phyloP scores from a whole-genome alignment of 2,888 invertebrate species.

The Leuctra nigra region DNA sequence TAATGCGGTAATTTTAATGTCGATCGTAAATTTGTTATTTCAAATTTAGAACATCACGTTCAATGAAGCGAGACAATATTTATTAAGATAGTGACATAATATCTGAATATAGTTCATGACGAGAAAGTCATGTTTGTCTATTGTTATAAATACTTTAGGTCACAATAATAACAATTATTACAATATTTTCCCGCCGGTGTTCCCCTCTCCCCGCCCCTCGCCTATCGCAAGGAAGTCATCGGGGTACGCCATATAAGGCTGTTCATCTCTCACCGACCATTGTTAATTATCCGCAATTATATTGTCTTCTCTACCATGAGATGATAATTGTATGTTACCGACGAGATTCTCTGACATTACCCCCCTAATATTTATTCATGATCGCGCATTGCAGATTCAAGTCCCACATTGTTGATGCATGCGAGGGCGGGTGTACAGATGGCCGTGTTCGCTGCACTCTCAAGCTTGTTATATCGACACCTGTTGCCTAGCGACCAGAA shows the following conservation, averaged over 20 bases:
- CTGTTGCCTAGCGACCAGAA: not conserved
- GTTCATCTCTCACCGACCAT: conserved; percentile 1
- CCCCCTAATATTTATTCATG: conserved; percentile 11
- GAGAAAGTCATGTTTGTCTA: no score
- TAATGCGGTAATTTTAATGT: no score
- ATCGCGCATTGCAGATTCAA: not conserved
- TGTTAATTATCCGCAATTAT: conserved; percentile 16
- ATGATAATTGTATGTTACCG: conserved; percentile 9
- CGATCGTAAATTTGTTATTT: no score
- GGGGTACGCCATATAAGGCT: conserved; percentile 5
- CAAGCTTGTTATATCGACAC: no score
- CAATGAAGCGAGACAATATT: no score
- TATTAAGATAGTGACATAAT: no score
- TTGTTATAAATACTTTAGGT: no score
- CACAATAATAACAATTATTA: no score
- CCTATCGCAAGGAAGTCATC: conserved; percentile 6
- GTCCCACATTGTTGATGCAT: not conserved
- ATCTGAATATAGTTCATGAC: no score
- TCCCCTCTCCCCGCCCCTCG: not conserved
- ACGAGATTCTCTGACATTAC: conserved; percentile 8
- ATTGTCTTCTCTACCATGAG: conserved; percentile 15
- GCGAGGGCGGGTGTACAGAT: no score
- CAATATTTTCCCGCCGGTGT: no score
- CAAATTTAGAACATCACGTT: no score
- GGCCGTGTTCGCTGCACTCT: not conserved